These are phyloP conservation scores for Brachirus orientalis DNA, from an alignment of 2,113 vertebrate genomes.

Conservation along the genomic window DNA sequence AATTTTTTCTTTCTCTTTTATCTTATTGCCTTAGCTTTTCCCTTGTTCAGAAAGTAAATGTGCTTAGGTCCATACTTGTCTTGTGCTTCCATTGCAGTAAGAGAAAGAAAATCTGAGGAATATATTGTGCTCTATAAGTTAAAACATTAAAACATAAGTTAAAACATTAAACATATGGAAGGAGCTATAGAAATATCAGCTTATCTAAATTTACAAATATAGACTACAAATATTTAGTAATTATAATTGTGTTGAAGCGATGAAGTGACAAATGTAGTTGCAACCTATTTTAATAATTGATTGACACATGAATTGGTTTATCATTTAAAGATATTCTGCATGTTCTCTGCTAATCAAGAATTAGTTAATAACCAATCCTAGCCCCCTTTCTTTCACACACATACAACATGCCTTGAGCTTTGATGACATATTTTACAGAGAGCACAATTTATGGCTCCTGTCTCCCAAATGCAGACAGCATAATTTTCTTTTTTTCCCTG, in stretches of 20 bases:
- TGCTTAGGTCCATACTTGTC: neutral
- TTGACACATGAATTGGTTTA: neutral
- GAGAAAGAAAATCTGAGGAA: neutral
- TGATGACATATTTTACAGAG: constrained; percentile 45
- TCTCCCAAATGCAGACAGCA: constrained; percentile 49
- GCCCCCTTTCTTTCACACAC: neutral
- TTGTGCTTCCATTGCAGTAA: neutral
- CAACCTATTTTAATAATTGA: neutral
- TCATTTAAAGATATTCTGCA: neutral
- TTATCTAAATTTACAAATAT: constrained; percentile 25
- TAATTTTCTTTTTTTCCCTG: constrained; percentile 27
- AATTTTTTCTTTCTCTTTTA: neutral
- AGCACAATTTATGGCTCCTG: constrained; percentile 60
- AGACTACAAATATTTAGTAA: neutral
- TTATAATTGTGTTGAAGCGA: constrained; percentile 4
- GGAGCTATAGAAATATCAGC: constrained; percentile 9
- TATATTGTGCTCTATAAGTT: neutral
- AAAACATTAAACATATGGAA: constrained; percentile 12
- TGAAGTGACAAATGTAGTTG: neutral
- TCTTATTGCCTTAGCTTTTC: too few species aligned
- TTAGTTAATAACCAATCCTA: constrained; percentile 59
- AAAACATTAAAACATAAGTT: too few species aligned
- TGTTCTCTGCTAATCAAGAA: too few species aligned
- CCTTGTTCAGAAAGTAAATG: constrained; percentile 1
- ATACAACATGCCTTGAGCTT: constrained; percentile 29